These are phyloP conservation scores for Sorex maritimensis DNA, from an alignment of 2,797 vertebrate species.

Conservation along the genomic window DNA sequence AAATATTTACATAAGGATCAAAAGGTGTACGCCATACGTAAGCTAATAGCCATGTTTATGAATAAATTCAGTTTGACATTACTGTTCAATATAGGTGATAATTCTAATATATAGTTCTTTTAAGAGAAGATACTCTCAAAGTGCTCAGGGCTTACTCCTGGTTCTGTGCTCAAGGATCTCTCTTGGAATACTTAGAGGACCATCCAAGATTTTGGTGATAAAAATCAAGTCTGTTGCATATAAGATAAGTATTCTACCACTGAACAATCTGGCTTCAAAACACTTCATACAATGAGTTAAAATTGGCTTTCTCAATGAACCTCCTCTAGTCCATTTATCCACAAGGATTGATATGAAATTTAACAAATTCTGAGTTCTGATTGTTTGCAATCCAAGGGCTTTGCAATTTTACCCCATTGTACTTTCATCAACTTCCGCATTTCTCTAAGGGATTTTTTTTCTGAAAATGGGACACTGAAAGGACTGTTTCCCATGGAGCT, in stretches of 20 bases:
- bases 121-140: too few species aligned
- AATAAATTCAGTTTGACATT: conserved; percentile 52
- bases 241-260: too few species aligned
- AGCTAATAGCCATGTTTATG: conserved; percentile 57
- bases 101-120: too few species aligned
- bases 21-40: conserved; percentile 38
- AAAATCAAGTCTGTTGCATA: too few species aligned
- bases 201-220: too few species aligned
- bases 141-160: too few species aligned
- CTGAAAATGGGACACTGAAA: not conserved
- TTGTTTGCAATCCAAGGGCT: not conserved
- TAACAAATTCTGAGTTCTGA: conserved; percentile 1
- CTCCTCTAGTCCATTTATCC: not conserved
- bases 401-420: not conserved
- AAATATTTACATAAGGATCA: conserved; percentile 42
- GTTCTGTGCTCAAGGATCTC: too few species aligned
- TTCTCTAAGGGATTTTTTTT: not conserved
- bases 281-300: not conserved
- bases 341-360: not conserved
- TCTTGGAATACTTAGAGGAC: too few species aligned
- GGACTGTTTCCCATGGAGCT: too few species aligned
- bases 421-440: not conserved
- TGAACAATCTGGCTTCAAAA: conserved; percentile 15
- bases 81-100: too few species aligned
- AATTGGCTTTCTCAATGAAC: not conserved